Evolutionary conservation across 37 sponge, comb jelly and placozoan genomes (phyloP), one percentile per base, ranked within the genome.

Genomic region (Haliclona indistincta): DNA sequence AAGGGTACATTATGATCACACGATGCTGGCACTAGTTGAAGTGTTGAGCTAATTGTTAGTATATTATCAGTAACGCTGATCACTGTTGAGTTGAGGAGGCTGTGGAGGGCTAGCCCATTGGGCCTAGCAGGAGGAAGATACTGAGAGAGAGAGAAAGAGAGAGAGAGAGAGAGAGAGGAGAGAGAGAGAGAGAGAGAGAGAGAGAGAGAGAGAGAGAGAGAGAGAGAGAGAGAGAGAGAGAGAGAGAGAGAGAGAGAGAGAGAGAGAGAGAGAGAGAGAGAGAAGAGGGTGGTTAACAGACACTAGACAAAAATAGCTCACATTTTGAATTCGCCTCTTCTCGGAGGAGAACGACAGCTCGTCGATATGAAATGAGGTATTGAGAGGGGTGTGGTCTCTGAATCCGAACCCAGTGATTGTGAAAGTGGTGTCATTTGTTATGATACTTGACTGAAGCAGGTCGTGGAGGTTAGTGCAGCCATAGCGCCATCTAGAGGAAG

Each of bases 1-100:
- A 71, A 43, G 11, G 86, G 63, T 11, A 85, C 38, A 29, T 72
- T 60, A 53, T 72, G 54, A 17, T 64, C 79, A 66, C 86, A 85
- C 1, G 42, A 7, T 0, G 67, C 36, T 11, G 86, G 86, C 8
- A 78, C 45, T 25, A 85, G 30, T 67, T 79, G 79, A 65, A 85
- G 58, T 58, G 22, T 32, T 6, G 78, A 58, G 26, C 67, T 78
- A 26, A 78, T 8, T 35, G 37, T 76, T 43, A 75, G 7, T 2
- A 28, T 19, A 22, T 29, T 32, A 0, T 3, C 56, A 2, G 37
- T 28, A 20, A 32, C 34, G 40, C 11, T 1, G 2, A 20, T 49
- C 2, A 29, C 26, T 43, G 29, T 55, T 6, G 68, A 43, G 6
- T 43, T 55, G 19, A 20, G 60, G 0, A 88, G 29, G 19, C 45